Base-by-base conservation (phyloP, 2,888 invertebrate genomes). In the Bellardia pandia region DNA sequence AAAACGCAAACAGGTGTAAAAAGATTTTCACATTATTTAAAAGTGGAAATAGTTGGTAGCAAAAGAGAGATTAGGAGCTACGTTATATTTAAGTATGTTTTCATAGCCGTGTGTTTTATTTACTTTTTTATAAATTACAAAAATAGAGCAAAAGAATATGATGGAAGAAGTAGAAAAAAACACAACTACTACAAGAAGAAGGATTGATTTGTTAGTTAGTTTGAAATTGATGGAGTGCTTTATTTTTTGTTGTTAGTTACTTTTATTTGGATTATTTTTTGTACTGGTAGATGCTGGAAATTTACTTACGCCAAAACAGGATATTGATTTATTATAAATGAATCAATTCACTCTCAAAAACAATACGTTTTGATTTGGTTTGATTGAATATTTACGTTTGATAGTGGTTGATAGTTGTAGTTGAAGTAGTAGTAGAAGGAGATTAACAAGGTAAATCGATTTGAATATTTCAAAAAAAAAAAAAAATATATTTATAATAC, bases 181-280 rank as follows among this genome's bases (percentile, higher is more conserved):
- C 13, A n/a, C 4, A 58, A 66, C 16, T 62, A 16, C 9, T 16
- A 60, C 30, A 23, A 69, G 45, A 48, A 68, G 56, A 33, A 81
- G 48, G 40, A 82, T 82, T 76, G 68, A 66, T 62, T 80, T 81
- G 42, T 71, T 71, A 56, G 58, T 69, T 81, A 56, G 58, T 69
- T 81, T 71, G 51, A 80, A 40, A 76, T 77, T 82, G 64, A 86
- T 82, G 60, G 42, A 81, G 81, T 85, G 85, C 79, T 79, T 72
- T 64, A 40, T n/a, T 13, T 64, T 16, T 53, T 66, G 16, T 16
- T 53, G n/a, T 66, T 58, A 58, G 23, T 60, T 69, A 9, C 9
- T 60, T 68, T 75, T 75, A 33, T 58, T 74, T 58, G 48, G 7
- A 71, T 77, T 81, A 40, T 16, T 72, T 23, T 85, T 77, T 56